Evolutionary conservation across 2,888 invertebrate species (phyloP).

Genomic region (Yponomeuta evonymella): DNA sequence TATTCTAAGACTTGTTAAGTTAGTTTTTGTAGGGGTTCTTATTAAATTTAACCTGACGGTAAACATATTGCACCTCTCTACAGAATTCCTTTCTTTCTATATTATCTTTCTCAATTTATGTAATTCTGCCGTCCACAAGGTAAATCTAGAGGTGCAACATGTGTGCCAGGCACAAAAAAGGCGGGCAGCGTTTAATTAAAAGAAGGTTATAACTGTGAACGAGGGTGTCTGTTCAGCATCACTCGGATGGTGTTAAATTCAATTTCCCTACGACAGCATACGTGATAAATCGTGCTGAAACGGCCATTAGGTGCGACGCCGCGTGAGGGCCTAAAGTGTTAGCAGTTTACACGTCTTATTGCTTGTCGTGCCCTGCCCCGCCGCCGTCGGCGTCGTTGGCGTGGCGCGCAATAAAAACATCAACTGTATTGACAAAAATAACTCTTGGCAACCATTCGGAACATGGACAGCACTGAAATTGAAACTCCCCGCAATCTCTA

Average conservation of each 20-base stretch:
- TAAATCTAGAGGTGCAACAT: not conserved
- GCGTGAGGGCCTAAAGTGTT: constrained; percentile 58
- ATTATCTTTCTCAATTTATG: not conserved
- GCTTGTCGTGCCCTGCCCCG: constrained; percentile 50
- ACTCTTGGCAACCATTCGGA: constrained; percentile 70
- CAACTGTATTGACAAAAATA: constrained; percentile 73
- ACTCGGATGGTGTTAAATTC: constrained; percentile 54
- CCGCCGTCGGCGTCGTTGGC: constrained; percentile 42
- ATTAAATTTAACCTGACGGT: no score
- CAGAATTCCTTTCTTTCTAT: no score
- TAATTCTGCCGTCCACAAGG: not conserved
- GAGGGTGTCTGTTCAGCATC: constrained; percentile 30
- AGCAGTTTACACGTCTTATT: constrained; percentile 66
- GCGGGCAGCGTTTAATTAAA: constrained; percentile 42
- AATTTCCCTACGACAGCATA: constrained; percentile 62
- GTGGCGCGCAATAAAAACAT: constrained; percentile 74
- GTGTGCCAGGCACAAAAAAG: constrained; percentile 5
- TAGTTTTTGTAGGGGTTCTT: not conserved
- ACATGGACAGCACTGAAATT: constrained; percentile 59
- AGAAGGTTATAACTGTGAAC: constrained; percentile 41
- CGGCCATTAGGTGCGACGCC: constrained; percentile 63
- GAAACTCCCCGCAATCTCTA: constrained; percentile 36
- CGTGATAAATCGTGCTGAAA: constrained; percentile 69
- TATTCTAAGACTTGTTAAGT: not conserved
- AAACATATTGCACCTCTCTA: no score